Conservation (phyloP, 2,113 vertebrate genomes). For the Castor canadensis region DNA sequence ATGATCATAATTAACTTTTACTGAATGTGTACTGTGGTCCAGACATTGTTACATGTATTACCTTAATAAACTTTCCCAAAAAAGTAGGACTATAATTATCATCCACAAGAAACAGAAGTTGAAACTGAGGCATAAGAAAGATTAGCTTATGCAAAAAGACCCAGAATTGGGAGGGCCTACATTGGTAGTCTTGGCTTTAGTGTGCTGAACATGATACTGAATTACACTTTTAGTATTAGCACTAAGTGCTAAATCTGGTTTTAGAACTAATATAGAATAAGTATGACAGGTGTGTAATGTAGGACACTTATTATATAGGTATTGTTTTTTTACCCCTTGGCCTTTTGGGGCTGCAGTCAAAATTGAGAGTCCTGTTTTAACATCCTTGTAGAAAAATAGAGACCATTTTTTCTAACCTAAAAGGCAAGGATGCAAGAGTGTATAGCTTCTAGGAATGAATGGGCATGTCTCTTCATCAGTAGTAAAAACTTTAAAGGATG, state of each 20-base stretch:
- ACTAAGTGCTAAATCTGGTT: not conserved
- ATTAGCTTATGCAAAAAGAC: not conserved
- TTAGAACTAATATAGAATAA: not conserved
- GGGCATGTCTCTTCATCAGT: not conserved
- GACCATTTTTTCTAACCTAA: constrained; percentile 35
- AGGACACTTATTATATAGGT: not conserved
- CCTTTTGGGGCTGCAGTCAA: not conserved
- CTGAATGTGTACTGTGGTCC: not conserved
- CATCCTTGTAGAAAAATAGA: constrained; percentile 32
- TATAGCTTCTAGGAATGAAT: constrained; percentile 38
- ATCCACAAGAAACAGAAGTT: too few relatives aligned
- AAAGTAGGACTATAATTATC: not conserved
- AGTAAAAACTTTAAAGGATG: constrained; percentile 59
- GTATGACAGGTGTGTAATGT: not conserved
- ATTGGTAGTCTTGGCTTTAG: not conserved
- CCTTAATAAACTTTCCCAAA: not conserved
- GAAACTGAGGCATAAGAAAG: not conserved
- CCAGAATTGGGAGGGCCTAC: not conserved
- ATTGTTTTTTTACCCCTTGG: not conserved
- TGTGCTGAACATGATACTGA: not conserved
- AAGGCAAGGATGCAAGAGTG: not conserved
- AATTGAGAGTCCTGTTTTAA: not conserved
- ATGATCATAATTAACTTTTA: not conserved
- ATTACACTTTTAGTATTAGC: not conserved
- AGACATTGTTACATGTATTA: not conserved